Evolutionary conservation across 2,888 invertebrate genomes (phyloP), one percentile per base, ranked within the genome.

Genomic region (Eupelmus urozonus): DNA sequence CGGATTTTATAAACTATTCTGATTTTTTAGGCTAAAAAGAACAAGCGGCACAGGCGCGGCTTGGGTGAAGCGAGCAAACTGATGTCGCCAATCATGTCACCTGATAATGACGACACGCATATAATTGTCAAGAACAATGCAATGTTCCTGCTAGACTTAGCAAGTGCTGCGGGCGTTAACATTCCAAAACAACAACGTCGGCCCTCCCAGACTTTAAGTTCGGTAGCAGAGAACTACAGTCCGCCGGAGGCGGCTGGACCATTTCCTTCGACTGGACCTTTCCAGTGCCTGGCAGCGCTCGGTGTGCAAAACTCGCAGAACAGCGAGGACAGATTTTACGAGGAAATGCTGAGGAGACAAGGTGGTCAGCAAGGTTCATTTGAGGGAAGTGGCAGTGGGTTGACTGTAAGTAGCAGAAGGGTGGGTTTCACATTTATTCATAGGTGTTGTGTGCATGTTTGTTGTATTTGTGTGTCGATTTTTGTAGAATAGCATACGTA

Each of bases 101-200:
- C 88, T 0, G 85, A 85, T 40, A 86, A 91, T 81, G 88, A 90
- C 87, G 91, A 92, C 74, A 90, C 91, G 81, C 92, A 96, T 86
- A 90, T 94, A 62, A 93, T 95, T 4, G 96, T 98, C 93, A 95
- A 95, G 84, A 97, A 97, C 87, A 99, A 99, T 88, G 98, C 99
- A 0, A 93, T 97, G 89, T 99, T 98, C 88, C 90, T 99, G 13
- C 91, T 99, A 78, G 98, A 98, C 87, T 90, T 98, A 71, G 96
- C 96, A 0, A 96, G 96, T 80, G 93, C 95, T 0, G 93, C 94
- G 2, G 92, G 93, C 0, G 85, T 91, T 1, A 90, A 85, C 51
- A 88, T 90, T 70, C 90, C 90, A 0, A 90, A 90, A 74, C 90
- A 90, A 40, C 89, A 89, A 45, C 83, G 89, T 71, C 83, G 89